These are phyloP conservation scores for Acanthosepion lycidas DNA, from an alignment of 2,888 invertebrate species.

Conservation along the genomic window DNA sequence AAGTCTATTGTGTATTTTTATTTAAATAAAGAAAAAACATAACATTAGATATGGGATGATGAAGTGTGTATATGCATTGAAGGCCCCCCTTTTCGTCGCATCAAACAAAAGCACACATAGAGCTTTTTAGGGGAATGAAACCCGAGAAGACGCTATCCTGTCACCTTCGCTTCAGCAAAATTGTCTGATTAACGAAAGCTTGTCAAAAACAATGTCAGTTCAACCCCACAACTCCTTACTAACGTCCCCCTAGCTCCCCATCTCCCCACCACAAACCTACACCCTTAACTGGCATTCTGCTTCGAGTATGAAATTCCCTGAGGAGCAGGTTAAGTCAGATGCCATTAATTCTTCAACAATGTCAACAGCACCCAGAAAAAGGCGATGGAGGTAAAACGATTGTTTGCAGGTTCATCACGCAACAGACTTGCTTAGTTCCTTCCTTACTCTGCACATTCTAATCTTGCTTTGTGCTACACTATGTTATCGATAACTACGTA, in stretches of 20 bases:
- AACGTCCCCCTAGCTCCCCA: background rate
- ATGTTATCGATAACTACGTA: too few species aligned
- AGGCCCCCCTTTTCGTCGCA: background rate
- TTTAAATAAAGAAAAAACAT: too few species aligned
- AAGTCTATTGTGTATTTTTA: too few species aligned
- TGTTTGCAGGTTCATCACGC: too few species aligned
- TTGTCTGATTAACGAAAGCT: background rate
- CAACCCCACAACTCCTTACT: background rate
- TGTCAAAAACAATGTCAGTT: background rate
- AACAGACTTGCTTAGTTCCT: too few species aligned
- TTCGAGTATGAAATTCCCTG: background rate
- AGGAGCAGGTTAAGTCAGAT: background rate
- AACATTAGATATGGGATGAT: too few species aligned
- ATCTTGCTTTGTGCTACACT: too few species aligned
- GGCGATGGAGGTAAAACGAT: too few species aligned
- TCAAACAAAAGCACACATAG: background rate
- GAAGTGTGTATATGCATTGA: background rate
- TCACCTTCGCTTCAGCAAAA: background rate
- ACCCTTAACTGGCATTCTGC: background rate
- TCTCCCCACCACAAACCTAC: background rate
- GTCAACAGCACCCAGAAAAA: background rate
- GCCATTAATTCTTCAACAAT: background rate
- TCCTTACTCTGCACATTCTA: too few species aligned
- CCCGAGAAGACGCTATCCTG: background rate
- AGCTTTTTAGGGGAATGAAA: background rate